These are phyloP conservation scores for Phrynosoma platyrhinos DNA, from an alignment of 2,113 vertebrate genomes.

Conservation along the genomic window DNA sequence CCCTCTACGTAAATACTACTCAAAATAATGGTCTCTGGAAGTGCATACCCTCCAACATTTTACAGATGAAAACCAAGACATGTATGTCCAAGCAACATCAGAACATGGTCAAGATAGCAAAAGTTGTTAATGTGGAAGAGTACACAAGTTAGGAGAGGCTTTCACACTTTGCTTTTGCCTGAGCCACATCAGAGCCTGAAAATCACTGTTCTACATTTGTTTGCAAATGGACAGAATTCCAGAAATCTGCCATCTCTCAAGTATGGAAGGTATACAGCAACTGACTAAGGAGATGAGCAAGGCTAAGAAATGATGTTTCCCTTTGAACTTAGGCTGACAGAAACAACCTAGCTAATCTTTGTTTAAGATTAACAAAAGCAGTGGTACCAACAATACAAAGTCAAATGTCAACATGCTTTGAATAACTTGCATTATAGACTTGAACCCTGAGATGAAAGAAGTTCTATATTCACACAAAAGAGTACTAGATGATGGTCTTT, in stretches of 20 bases:
- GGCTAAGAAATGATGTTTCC: conserved; percentile 6
- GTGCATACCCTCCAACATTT: no score
- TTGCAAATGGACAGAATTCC: not conserved
- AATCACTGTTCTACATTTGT: not conserved
- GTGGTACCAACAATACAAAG: conserved; percentile 1
- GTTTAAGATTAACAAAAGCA: not conserved
- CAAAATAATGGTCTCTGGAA: no score
- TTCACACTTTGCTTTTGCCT: no score
- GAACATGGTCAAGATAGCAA: no score
- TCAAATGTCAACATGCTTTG: conserved; percentile 43
- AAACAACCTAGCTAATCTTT: not conserved
- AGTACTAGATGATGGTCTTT: not conserved
- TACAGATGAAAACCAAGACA: no score
- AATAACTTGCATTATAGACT: conserved; percentile 31
- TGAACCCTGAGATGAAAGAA: conserved; percentile 8
- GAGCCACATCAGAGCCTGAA: not conserved
- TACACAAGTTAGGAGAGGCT: no score
- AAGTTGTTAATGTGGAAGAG: no score
- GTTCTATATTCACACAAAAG: not conserved
- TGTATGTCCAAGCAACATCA: no score
- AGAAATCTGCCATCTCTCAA: not conserved
- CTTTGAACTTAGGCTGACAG: not conserved
- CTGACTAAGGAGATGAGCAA: not conserved
- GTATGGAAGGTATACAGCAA: not conserved
- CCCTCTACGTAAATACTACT: no score